Evolutionary conservation across 2,888 invertebrate genomes (phyloP), one percentile per base, ranked within the genome.

Genomic region (Zonitis immaculata): DNA sequence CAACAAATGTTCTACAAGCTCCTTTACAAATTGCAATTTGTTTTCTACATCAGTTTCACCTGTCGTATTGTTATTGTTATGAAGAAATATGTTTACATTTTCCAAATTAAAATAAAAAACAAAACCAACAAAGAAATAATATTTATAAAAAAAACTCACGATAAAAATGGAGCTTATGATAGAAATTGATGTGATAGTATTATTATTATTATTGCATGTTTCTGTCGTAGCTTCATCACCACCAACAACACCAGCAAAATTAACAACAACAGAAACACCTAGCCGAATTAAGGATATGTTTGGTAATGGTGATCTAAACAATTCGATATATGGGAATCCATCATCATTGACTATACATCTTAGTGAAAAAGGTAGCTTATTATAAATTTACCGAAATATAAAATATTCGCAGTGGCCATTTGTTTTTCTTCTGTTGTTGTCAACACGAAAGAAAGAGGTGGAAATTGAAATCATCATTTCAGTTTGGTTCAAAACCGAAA

Each of bases 161-260:
- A 35, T 35, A 6, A 35, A 35, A 35, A 16, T 35, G 16, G 16
- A 14, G 14, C 14, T 16, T 35, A 12, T 35, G 8, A 35, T 16
- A 35, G 54, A 51, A 61, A 51, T 60, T 60, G 58, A 39, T 47
- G 22, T 42, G 26, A 14, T 16, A 16, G 35, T 35, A 35, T 35
- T 35, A 35, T 35, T 46, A 65, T 64, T n/a, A n/a, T n/a, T n/a
- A n/a, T n/a, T n/a, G 63, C 62, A 64, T 68, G 62, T 68, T 69
- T 72, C 73, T 75, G 71, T 75, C 73, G 72, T 76, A 91, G 91
- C 86, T 67, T 89, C 91, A 28, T 83, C 85, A 62, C 89, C 90
- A 49, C 90, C 91, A 46, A 89, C 89, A 52, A 90, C 91, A 47
- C 85, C 87, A 61, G 86, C 89, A 52, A 85, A 84, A 69, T 88